Evolutionary conservation across 2,797 vertebrate genomes (phyloP), one percentile per base, ranked within the genome.

Genomic region (Cyprinella venusta): DNA sequence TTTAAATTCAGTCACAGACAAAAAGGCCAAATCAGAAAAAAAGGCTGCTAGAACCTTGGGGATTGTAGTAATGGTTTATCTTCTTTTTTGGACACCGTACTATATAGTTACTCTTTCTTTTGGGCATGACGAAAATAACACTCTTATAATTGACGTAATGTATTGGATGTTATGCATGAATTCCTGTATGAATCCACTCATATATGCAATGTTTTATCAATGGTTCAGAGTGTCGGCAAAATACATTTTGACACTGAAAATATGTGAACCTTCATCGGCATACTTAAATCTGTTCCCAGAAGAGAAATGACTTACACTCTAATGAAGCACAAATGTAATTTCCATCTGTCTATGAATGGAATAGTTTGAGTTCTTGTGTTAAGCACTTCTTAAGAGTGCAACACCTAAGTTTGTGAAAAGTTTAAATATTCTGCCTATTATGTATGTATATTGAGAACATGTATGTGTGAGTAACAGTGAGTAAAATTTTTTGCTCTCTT

Each of bases 41-140:
- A 93, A 93, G 81, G 92, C 93, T 74, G 90, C 90, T 61, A 89
- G 90, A 83, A 92, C 91, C 45, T 83, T 93, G 9, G 92, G 91
- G 3, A 4, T 92, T 18, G 54, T 82, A 9, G 76, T 92, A 3
- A 4, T 90, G 12, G 82, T 91, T 81, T 93, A 91, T 86, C 59
- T 92, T 64, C 15, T 88, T n/a, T 88, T 63, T 71, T 92, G 91
- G 83, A 90, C 90, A 69, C 92, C 90, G 0, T 93, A 88, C 88
- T 92, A 91, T 76, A 87, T 89, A 38, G 85, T 85, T 0, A 86
- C 88, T 45, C 80, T 91, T 0, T 76, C 71, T 77, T 85, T 87
- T 13, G 36, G 86, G 0, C 71, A 75, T 36, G 30, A 75, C 0
- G 48, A 75, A 36, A 54, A 15, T n/a, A 30, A 75, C 21, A 1